Percentiles rank a stretch among this genome's conserved stretches.
phyloP scores from a whole-genome alignment of 2,113 vertebrate genomes.

The Ceyx margarethae region DNA sequence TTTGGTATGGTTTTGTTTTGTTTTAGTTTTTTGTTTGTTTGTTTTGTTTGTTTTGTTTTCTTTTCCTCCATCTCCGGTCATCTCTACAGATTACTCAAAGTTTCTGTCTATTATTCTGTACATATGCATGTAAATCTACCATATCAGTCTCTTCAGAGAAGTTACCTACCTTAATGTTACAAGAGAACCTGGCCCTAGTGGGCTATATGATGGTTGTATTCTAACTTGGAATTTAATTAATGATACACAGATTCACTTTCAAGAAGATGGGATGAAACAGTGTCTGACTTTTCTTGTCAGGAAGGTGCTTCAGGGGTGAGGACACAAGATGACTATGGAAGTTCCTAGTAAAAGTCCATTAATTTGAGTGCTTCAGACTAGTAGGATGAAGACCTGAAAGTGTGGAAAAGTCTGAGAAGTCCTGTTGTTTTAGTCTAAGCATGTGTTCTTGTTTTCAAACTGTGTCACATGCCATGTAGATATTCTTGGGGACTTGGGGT shows the following conservation, averaged over 20 bases:
- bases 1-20: too few relatives aligned
- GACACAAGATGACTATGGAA: background rate
- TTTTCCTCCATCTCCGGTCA: rapidly evolving
- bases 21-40: too few relatives aligned
- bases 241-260: background rate
- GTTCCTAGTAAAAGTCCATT: background rate
- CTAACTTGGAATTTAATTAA: background rate
- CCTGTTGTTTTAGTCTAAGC: background rate
- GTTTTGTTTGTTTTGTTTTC: too few relatives aligned
- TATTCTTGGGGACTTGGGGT: background rate
- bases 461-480: background rate
- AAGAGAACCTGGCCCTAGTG: background rate
- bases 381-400: background rate
- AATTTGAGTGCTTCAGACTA: background rate
- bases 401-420: background rate
- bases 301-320: background rate
- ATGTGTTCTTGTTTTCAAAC: background rate
- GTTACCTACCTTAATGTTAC: background rate
- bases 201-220: background rate
- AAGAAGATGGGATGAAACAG: background rate
- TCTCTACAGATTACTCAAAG: background rate
- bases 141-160: background rate
- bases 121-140: background rate
- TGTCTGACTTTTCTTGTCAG: background rate
- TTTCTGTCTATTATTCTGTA: background rate